These are phyloP conservation scores for Mesocricetus auratus DNA, from an alignment of 2,113 vertebrate genomes.

Conservation along the genomic window DNA sequence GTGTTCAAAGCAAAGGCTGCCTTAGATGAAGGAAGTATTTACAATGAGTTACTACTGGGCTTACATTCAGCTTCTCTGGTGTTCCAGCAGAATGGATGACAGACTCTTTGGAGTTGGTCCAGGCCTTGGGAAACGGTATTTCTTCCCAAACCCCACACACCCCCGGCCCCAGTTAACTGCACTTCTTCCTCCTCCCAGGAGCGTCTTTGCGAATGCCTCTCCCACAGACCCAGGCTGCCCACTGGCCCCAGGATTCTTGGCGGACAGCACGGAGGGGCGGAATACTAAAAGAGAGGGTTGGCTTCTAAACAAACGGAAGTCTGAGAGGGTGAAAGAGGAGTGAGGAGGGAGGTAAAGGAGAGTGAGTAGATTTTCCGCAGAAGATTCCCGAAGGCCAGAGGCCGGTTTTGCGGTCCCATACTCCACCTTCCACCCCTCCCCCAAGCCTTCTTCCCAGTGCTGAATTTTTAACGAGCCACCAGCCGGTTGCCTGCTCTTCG, in stretches of 20 bases:
- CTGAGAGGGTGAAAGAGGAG: background rate
- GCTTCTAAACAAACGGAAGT: slow-evolving; percentile 42
- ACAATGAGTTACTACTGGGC: background rate
- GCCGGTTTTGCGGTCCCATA: background rate
- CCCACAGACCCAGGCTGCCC: slow-evolving; percentile 18
- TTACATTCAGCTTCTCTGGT: slow-evolving; percentile 22
- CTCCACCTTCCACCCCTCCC: background rate
- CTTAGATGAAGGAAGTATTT: background rate
- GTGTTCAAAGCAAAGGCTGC: background rate
- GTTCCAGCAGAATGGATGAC: background rate
- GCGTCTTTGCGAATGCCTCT: slow-evolving; percentile 14
- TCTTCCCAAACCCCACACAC: background rate
- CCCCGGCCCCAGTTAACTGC: background rate
- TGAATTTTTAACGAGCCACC: slow-evolving; percentile 42
- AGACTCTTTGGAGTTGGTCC: slow-evolving; percentile 27
- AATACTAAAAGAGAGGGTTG: background rate
- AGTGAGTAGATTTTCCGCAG: background rate
- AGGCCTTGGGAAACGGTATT: background rate
- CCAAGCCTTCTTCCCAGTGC: background rate
- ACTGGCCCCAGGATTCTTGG: background rate
- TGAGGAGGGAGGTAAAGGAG: background rate
- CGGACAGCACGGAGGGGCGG: background rate
- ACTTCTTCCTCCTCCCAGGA: background rate
- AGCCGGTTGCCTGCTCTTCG: background rate
- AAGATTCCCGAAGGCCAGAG: background rate